phyloP scores from a whole-genome alignment of 1,140 invertebrate genomes.

The Physella acuta region DNA sequence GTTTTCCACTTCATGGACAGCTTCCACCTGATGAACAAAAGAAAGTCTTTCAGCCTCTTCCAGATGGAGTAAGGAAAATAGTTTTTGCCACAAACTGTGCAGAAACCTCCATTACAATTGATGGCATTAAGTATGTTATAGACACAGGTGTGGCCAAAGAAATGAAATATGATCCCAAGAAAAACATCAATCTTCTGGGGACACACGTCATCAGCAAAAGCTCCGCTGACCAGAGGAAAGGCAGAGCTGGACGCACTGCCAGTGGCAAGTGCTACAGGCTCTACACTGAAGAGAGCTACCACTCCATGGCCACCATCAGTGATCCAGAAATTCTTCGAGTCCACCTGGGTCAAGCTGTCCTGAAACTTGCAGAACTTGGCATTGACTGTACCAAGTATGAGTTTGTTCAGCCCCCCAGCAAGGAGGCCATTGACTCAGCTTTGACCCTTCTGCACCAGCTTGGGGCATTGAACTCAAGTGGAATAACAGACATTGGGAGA shows the following conservation, averaged over 20 bases:
- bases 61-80: constrained; percentile 45
- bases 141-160: constrained; percentile 56
- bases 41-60: constrained; percentile 44
- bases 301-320: constrained; percentile 34
- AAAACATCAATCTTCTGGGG: constrained; percentile 42
- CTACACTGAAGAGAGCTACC: constrained; percentile 43
- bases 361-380: constrained; percentile 47
- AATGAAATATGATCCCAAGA: constrained; percentile 47
- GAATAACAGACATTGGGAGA: constrained; percentile 50
- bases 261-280: constrained; percentile 51
- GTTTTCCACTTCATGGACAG: constrained; percentile 87
- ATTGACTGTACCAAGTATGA: constrained; percentile 46
- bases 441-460: constrained; percentile 38
- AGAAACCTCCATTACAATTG: constrained; percentile 59
- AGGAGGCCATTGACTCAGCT: constrained; percentile 38
- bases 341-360: constrained; percentile 44
- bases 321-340: constrained; percentile 51
- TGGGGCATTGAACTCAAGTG: constrained; percentile 38
- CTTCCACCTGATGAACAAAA: constrained; percentile 94
- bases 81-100: constrained; percentile 58
- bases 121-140: constrained; percentile 54
- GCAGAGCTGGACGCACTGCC: constrained; percentile 50
- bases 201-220: constrained; percentile 42
- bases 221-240: constrained; percentile 54
- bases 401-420: constrained; percentile 46